Evolutionary conservation across 53 echinoderm and acorn worm species (phyloP).

Genomic region (Echinometra lucunter): DNA sequence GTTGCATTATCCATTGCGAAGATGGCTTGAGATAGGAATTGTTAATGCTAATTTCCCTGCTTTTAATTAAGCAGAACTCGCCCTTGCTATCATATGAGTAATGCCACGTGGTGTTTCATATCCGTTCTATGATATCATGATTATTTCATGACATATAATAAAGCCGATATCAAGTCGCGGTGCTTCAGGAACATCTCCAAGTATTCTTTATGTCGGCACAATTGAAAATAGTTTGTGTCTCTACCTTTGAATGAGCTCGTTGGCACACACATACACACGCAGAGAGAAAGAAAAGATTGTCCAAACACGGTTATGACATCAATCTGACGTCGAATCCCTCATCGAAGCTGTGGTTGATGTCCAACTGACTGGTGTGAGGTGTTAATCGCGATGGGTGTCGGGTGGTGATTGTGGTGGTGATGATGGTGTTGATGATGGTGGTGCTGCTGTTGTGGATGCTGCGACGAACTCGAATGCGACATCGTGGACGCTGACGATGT

Average conservation of each 20-base stretch:
- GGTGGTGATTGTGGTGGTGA: constrained; percentile 57
- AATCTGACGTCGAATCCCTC: background rate
- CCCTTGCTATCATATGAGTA: background rate
- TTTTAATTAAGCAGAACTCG: constrained; percentile 10
- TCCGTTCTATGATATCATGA: background rate
- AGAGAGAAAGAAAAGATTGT: constrained; percentile 44
- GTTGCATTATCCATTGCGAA: constrained; percentile 44
- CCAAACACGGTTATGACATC: background rate
- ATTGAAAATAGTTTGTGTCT: background rate
- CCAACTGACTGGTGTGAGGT: constrained; percentile 38
- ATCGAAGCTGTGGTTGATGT: constrained; percentile 65
- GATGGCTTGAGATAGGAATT: background rate
- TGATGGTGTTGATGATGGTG: constrained; percentile 56
- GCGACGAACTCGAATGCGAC: constrained; percentile 39
- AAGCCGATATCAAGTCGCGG: background rate
- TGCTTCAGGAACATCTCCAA: background rate
- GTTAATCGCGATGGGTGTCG: constrained; percentile 20
- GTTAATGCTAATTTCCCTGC: background rate
- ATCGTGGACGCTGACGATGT: constrained; percentile 4
- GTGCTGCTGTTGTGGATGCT: constrained; percentile 42
- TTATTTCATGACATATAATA: background rate
- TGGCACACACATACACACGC: background rate
- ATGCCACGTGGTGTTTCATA: background rate
- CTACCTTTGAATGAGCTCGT: constrained; percentile 11
- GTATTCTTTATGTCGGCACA: background rate